Conservation (phyloP, 2,113 vertebrate species). For the Rhabdomys dilectus region DNA sequence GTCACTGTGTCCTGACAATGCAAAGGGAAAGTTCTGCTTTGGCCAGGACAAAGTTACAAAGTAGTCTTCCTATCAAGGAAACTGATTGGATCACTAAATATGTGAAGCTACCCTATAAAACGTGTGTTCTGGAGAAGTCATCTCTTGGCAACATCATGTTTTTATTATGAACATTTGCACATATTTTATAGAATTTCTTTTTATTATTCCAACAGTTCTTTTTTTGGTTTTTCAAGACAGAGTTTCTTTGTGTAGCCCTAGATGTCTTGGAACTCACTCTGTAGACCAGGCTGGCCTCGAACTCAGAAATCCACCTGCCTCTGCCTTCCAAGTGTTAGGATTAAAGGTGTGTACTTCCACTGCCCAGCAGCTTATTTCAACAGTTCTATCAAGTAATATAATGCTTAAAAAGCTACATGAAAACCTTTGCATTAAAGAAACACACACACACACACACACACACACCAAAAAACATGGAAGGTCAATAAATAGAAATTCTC, state of each 20-base stretch:
- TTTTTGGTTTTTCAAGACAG: no score
- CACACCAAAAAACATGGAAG: not conserved
- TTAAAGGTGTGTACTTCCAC: no score
- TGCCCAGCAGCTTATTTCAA: not conserved
- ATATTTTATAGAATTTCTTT: conserved; percentile 4
- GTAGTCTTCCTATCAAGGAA: not conserved
- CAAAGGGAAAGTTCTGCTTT: not conserved
- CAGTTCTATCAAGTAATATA: conserved; percentile 11
- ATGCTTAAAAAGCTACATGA: not conserved
- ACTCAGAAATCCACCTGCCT: no score
- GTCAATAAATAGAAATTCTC: conserved; percentile 4
- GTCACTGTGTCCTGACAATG: not conserved
- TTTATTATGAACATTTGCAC: conserved; percentile 37
- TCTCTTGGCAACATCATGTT: not conserved
- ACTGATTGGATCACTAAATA: not conserved
- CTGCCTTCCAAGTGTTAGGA: no score
- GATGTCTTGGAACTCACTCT: no score
- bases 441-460: no score
- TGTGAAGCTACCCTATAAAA: conserved; percentile 4
- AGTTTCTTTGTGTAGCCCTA: no score
- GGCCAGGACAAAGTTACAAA: not conserved
- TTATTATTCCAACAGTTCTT: conserved; percentile 6
- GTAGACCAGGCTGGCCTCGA: no score
- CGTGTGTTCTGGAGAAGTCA: not conserved
- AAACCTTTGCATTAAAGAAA: conserved; percentile 32